Evolutionary conservation across 2,113 vertebrate species (phyloP), one percentile per base, ranked within the genome.

Genomic region (Shinisaurus crocodilurus): DNA sequence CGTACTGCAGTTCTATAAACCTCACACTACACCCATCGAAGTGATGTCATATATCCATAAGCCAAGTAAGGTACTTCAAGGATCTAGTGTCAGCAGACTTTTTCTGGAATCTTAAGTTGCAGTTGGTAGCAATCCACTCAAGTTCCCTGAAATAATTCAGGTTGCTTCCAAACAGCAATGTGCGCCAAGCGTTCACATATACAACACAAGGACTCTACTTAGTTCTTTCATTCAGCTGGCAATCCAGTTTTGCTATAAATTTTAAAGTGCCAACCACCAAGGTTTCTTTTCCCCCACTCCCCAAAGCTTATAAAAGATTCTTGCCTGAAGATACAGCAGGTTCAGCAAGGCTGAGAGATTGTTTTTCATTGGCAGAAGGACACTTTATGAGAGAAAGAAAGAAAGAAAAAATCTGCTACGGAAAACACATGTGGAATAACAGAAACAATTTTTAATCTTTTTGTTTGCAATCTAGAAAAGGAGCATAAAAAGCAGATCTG

Each of bases 91-190:
- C 95, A 96, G 94, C 93, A 88, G 63, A 96, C 91, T 93, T 96
- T 90, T 91, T 93, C 95, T 93, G 91, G 88, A 91, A 94, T 94
- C 86, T 90, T 93, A 92, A 95, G 79, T 94, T 96, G 87, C 45
- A 95, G 92, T 93, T 97, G 91, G 90, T 94, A 95, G 70, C 91
- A 94, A 93, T 93, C 93, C 92, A 94, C 94, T 94, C 91, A 94
- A 96, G 89, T 97, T 97, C 95, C 95, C 91, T 96, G 96, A 97
- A 97, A 92, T 95, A 95, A 96, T 83, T 96, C 92, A 93, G 0
- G 6, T 83, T 94, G 23, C 72, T 97, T 97, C 95, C 96, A 97
- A 95, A 90, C 1, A 91, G 91, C 34, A 93, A 88, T 93, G 84
- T 91, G 93, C 93, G 93, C 89, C 89, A 95, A 93, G 79, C 74